Conservation (phyloP, 2,797 vertebrate genomes). For the Squalus acanthias region DNA sequence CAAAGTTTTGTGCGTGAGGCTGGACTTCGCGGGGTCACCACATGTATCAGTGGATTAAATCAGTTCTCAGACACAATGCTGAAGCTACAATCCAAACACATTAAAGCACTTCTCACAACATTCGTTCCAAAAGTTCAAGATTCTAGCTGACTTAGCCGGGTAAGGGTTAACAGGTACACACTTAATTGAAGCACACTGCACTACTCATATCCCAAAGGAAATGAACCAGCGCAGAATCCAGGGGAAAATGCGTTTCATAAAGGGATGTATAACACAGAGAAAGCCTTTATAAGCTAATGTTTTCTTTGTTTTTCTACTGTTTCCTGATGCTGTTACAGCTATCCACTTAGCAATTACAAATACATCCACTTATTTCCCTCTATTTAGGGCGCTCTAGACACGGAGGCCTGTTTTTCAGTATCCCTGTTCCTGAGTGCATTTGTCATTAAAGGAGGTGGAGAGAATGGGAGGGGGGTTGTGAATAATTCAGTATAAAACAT, state of each 20-base stretch:
- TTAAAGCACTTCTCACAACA: background rate
- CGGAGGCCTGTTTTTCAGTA: background rate
- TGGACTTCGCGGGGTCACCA: background rate
- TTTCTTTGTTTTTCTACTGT: background rate
- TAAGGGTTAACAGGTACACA: background rate
- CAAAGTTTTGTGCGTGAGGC: background rate
- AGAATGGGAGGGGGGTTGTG: conserved; percentile 18
- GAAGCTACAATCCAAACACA: background rate
- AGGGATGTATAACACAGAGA: background rate
- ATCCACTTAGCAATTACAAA: background rate
- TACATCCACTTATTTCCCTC: background rate
- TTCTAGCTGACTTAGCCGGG: background rate
- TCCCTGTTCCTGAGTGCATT: background rate
- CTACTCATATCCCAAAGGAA: conserved; percentile 20
- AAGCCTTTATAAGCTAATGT: background rate
- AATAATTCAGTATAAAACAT: conserved; percentile 1
- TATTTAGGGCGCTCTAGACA: too few species aligned
- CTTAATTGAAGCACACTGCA: too few species aligned
- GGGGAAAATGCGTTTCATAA: conserved; percentile 7
- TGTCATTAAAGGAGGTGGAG: conserved; percentile 18
- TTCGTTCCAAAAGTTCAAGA: background rate
- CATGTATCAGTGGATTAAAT: background rate
- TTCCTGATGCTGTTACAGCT: conserved; percentile 9
- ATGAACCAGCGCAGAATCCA: background rate
- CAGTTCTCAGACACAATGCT: background rate